Base-by-base conservation (phyloP, 2,888 invertebrate genomes). In the Biston betularia region DNA sequence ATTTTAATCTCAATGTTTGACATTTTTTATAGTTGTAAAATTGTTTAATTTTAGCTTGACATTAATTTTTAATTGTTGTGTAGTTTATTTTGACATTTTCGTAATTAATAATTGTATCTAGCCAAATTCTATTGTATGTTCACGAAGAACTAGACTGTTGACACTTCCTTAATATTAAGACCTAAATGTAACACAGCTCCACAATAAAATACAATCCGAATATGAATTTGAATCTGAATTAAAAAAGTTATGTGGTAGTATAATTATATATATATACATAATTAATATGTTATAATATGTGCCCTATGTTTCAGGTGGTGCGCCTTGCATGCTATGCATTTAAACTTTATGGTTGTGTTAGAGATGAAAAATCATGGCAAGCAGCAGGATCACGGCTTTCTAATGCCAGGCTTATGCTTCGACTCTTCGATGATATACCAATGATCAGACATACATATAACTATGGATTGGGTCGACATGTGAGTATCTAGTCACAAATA, bases 341-440 rank as follows among this genome's bases (percentile, higher is more conserved):
- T 59, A 97, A 97, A 86, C 90, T 97, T 42, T 94, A 96, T 71
- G 96, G 97, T 14, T 94, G 96, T 65, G 80, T 95, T 67, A 87
- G 91, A 63, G 91, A 94, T n/a, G 93, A 96, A 82, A 93, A 94
- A 78, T 89, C 94, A 0, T 94, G 95, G 79, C 87, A 95, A 76
- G 89, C 95, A 9, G 95, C 95, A 7, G 96, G 97, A 72, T 96
- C 96, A 8, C 94, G 95, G 73, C 95, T 97, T 81, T 97, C 97
- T 48, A 95, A 94, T 33, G 97, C 97, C 34, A 94, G 98, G 77
- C 95, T 97, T 67, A 96, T 97, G 71, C 89, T 98, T 65, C 94
- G 98, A 45, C 94, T 98, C 45, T 95, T 98, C 76, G 98, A 98
- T 89, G 98, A 98, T 80, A 94, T 98, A 70, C 97, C 98, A 0